A percentile compares a stretch with the other conserved stretches of the same genome.
phyloP scores from a whole-genome alignment of 2,888 invertebrate species.

The Spodoptera picta region DNA sequence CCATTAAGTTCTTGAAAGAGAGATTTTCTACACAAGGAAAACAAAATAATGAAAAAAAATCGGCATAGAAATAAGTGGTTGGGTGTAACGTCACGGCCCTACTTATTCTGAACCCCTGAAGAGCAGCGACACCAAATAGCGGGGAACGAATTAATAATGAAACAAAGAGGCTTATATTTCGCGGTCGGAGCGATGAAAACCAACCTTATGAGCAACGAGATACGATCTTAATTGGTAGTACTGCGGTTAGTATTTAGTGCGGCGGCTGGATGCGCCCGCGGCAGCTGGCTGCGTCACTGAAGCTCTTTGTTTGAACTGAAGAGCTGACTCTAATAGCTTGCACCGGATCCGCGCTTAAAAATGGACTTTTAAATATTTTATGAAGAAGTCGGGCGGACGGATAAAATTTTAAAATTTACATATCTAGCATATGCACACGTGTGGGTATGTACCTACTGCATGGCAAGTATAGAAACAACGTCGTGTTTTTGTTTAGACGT shows the following conservation, averaged over 20 bases:
- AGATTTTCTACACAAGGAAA: slow-evolving; percentile 46
- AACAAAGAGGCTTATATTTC: slow-evolving; percentile 81
- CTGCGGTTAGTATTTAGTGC: slow-evolving; percentile 73
- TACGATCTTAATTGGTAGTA: slow-evolving; percentile 83
- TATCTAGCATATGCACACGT: slow-evolving; percentile 50
- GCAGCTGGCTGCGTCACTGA: slow-evolving; percentile 81
- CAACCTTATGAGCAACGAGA: slow-evolving; percentile 75
- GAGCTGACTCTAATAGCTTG: slow-evolving; percentile 88
- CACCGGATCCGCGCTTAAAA: slow-evolving; percentile 85
- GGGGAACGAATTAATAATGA: slow-evolving; percentile 83
- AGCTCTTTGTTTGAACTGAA: slow-evolving; percentile 87
- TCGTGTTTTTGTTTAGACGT: slow-evolving; percentile 25
- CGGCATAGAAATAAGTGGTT: slow-evolving; percentile 69
- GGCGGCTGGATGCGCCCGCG: slow-evolving; percentile 73
- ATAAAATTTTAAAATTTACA: slow-evolving; percentile 68
- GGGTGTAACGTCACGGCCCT: slow-evolving; percentile 74
- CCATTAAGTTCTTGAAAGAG: slow-evolving; percentile 39
- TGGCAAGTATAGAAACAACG: slow-evolving; percentile 23
- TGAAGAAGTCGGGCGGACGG: slow-evolving; percentile 73
- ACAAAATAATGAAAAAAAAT: slow-evolving; percentile 62
- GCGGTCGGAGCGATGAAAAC: slow-evolving; percentile 64
- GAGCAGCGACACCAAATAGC: slow-evolving; percentile 86
- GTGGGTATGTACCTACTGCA: slow-evolving; percentile 29
- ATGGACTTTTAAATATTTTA: slow-evolving; percentile 87
- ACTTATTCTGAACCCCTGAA: slow-evolving; percentile 78